Conservation (phyloP, 2,888 invertebrate genomes). For the Aporophyla lueneburgensis region DNA sequence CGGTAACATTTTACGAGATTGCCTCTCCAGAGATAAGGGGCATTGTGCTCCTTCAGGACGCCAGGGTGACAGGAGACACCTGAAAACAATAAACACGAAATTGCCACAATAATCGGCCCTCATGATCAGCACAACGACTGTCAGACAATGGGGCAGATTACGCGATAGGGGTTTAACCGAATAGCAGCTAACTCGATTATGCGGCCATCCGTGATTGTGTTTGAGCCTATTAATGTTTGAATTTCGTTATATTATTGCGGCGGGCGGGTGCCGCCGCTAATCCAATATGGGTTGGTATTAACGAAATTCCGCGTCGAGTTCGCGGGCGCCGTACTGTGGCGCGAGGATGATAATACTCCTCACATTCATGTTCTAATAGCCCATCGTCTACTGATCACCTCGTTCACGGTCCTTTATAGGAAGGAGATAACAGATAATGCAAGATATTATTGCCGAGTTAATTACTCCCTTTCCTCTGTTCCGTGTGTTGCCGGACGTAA, state of each 20-base stretch:
- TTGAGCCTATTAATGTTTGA: conserved; percentile 90
- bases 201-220: conserved; percentile 90
- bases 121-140: conserved; percentile 87
- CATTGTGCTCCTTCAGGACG: conserved; percentile 81
- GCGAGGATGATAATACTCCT: conserved; percentile 73
- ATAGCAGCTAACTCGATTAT: conserved; percentile 90
- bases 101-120: conserved; percentile 90
- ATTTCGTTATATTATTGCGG: conserved; percentile 90
- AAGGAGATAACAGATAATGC: conserved; percentile 55
- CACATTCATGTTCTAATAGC: conserved; percentile 73
- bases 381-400: conserved; percentile 67
- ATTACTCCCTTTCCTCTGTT: conserved; percentile 20
- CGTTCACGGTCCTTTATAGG: conserved; percentile 59
- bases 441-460: conserved; percentile 23
- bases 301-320: conserved; percentile 81
- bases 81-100: conserved; percentile 89
- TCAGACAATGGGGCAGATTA: conserved; percentile 89
- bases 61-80: conserved; percentile 82
- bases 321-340: conserved; percentile 72
- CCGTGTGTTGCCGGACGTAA: no score
- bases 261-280: conserved; percentile 82
- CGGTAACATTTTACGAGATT: conserved; percentile 78
- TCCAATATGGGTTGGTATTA: conserved; percentile 87
- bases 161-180: conserved; percentile 89
- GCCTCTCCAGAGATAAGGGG: conserved; percentile 76